A percentile compares a stretch with the other conserved stretches of the same genome.
These are phyloP conservation scores for Centroberyx gerrardi DNA, from an alignment of 2,797 vertebrate genomes.

Conservation along the genomic window DNA sequence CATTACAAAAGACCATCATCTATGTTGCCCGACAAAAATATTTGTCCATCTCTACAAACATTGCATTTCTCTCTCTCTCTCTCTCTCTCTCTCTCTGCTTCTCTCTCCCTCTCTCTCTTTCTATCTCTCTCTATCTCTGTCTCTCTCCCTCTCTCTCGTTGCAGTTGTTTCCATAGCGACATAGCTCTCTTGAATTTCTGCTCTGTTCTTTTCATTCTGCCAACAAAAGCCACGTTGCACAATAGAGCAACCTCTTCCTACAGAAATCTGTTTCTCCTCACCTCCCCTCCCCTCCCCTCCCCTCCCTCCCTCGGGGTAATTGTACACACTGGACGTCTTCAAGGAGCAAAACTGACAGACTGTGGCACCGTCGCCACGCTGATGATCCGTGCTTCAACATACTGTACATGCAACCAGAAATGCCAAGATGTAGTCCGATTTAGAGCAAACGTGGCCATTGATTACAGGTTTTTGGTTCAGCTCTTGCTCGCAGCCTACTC, in stretches of 20 bases:
- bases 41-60: slow-evolving; percentile 80
- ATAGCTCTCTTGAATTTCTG: slow-evolving; percentile 84
- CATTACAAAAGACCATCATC: slow-evolving; percentile 32
- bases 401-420: slow-evolving; percentile 27
- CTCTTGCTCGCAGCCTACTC: slow-evolving; percentile 56
- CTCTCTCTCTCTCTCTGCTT: slow-evolving; percentile 12
- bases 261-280: slow-evolving; percentile 72
- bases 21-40: slow-evolving; percentile 66
- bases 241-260: slow-evolving; percentile 83
- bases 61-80: slow-evolving; percentile 33
- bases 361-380: slow-evolving; percentile 16
- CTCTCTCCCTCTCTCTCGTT: slow-evolving; percentile 69
- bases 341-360: slow-evolving; percentile 36
- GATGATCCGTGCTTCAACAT: slow-evolving; percentile 20
- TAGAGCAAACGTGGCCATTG: background rate
- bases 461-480: slow-evolving; percentile 56
- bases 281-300: slow-evolving; percentile 19
- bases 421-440: slow-evolving; percentile 47
- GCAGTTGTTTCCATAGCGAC: slow-evolving; percentile 89
- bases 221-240: slow-evolving; percentile 86
- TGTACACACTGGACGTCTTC: slow-evolving; percentile 44
- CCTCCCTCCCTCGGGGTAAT: slow-evolving; percentile 56
- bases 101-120: slow-evolving; percentile 10
- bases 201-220: slow-evolving; percentile 83
- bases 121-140: slow-evolving; percentile 31